Base-by-base conservation (phyloP, 2,888 invertebrate genomes). In the Polydesmus complanatus region DNA sequence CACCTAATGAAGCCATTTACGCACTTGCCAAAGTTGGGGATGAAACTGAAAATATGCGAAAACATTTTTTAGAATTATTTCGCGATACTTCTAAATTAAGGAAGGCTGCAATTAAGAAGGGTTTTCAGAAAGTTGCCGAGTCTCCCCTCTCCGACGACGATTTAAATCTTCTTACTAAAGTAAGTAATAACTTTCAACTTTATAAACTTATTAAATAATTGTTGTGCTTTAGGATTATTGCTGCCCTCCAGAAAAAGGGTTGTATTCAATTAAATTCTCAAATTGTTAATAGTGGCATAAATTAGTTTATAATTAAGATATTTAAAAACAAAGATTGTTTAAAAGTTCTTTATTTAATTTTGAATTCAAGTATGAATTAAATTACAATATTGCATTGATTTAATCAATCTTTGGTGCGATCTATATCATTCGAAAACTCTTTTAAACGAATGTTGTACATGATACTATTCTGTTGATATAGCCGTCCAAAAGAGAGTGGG, bases 81-180 rank as follows among this genome's bases (percentile, higher is more conserved):
- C 37, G 37, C 8, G 37, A 37, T 8, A 37, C 5, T 37, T 5
- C 8, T 3, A 52, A 48, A 18, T 27, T 19, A 22, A 47, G 52
- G n/a, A 58, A 58, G 21, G 19, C 5, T n/a, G 21, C 11, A 47
- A 27, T 58, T 49, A 58, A 58, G 21, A 58, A 61, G 23, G 54
- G 50, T n/a, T 19, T 47, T 47, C 61, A 21, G 49, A 54, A 56
- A 58, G 62, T 8, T 63, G 62, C 61, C 37, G 61, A 37, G 62
- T 61, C n/a, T 55, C 61, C 52, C 61, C 54, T 52, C 5, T 59
- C 23, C 54, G 64, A 65, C 23, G 25, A 47, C 3, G 62, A 63
- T 23, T 64, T 65, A 26, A 23, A 62, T 27, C 55, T 62, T n/a
- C 58, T 55, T 60, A 59, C 55, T 3, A 61, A 58, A 52, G n/a